Conservation (phyloP, 2,113 vertebrate species). For the Cyprinodon brontotheroides region DNA sequence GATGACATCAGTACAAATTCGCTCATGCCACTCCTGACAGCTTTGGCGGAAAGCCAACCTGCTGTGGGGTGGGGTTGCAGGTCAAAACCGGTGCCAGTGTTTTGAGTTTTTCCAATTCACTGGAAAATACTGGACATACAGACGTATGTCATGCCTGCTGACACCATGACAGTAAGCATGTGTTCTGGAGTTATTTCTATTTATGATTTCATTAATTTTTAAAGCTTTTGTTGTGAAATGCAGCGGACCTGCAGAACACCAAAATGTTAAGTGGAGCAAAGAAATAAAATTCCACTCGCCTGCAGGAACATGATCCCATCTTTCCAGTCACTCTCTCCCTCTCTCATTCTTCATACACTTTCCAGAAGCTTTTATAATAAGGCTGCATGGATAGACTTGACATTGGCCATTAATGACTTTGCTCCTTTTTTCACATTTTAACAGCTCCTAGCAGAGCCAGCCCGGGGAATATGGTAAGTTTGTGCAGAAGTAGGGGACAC, state of each 20-base stretch:
- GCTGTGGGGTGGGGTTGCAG: slow-evolving; percentile 28
- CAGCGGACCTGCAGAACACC: slow-evolving; percentile 38
- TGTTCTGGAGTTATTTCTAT: slow-evolving; percentile 20
- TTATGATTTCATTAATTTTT: slow-evolving; percentile 19
- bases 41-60: slow-evolving; percentile 41
- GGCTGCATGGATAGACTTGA: slow-evolving; percentile 29
- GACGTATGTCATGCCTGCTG: not conserved
- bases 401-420: slow-evolving; percentile 31
- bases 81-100: slow-evolving; percentile 32
- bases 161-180: not conserved
- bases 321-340: slow-evolving; percentile 37
- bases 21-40: slow-evolving; percentile 36
- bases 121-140: slow-evolving; percentile 46
- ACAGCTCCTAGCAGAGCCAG: not conserved
- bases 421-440: slow-evolving; percentile 14
- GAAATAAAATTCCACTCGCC: slow-evolving; percentile 70
- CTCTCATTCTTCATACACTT: slow-evolving; percentile 24
- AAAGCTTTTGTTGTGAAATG: slow-evolving; percentile 17
- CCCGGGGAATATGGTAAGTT: not conserved
- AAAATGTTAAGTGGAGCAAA: slow-evolving; percentile 40
- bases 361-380: slow-evolving; percentile 41
- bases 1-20: slow-evolving; percentile 63
- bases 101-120: slow-evolving; percentile 7
- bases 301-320: slow-evolving; percentile 70
- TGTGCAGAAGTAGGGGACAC: not conserved